Evolutionary conservation across 2,888 invertebrate genomes (phyloP), one percentile per base, ranked within the genome.

Genomic region (Aquatica leii): DNA sequence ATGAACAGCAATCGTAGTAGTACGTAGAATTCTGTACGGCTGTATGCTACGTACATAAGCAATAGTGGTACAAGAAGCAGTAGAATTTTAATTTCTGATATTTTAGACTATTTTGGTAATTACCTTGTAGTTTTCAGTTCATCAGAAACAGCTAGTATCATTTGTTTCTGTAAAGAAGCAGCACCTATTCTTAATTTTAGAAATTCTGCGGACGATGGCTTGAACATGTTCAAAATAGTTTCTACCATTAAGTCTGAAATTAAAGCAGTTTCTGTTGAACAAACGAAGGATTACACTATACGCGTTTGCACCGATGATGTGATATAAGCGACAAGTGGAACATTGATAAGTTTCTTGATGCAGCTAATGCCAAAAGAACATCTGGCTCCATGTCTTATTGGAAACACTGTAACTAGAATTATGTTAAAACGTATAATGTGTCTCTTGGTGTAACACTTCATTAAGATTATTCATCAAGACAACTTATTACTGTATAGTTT

Each of bases 21-120:
- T 53, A 53, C 37, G 34, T 53, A 17, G 53, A 53, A 53, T 35
- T 53, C 35, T 53, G 53, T 53, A 53, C 37, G 37, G 40, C 37
- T 53, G 37, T 37, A 53, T 53, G 53, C 35, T 37, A 21, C 34
- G 12, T 50, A 31, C 5, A 35, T 37, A 15, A 46, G 11, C 5
- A 46, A 46, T 46, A 12, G 46, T 31, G 35, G 53, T 34, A 35
- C 37, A 35, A 35, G 15, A 14, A 53, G 34, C 53, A 1, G 53
- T 35, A 35, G 14, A 35, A 35, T 37, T 53, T 6, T 53, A 14
- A 53, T 53, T 34, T 34, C 15, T 24, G 20, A 53, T 53, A 12
- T 37, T 31, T 12, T 53, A 35, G 11, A 53, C 15, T 17, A 37
- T 37, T 37, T 37, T 37, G 37, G 37, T 37, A 37, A 37, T 37